Base-by-base conservation (phyloP, 1,140 invertebrate species). In the Meloidogyne hapla region DNA sequence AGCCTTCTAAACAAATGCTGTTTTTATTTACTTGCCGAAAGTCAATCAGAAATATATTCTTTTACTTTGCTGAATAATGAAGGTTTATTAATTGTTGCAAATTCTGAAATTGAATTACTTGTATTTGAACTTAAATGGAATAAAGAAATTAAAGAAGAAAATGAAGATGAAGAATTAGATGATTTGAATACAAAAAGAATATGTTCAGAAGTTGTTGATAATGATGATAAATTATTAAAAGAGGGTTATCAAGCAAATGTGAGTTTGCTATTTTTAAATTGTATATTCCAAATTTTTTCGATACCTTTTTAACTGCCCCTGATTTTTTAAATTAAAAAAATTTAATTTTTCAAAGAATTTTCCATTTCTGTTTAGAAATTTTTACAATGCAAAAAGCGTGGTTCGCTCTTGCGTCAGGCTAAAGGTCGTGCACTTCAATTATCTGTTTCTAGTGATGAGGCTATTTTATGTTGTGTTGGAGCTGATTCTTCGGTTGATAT, bases 1-100 rank as follows among this genome's bases (percentile, higher is more conserved):
- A 94, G 98, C 89, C 88, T 98, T 71, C 92, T 93, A 78, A 96
- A 93, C 26, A 92, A 95, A 83, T 93, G 95, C 85, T 98, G 96
- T 88, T 98, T 98, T 83, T 93, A 94, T 87, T 99, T 96, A 10
- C 88, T 99, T 23, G 88, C 90, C 63, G 89, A 88, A 61, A 90
- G 90, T 81, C 81, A 88, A 65, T 89, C 87, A 77, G 91, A 91
- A 87, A 61, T 98, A 33, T 96, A 94, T 92, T 91, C 91, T 77
- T 91, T 95, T 82, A 90, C 91, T n/a, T 87, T 98, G 38, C 63
- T 87, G 18, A 73, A 79, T 26, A 26, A 79, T 28, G 85, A 88
- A 61, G 71, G 67, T 1, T 92, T 93, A 84, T 89, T 98, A 76
- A 90, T 98, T 25, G 93, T 93, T 56, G 95, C 94, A 13, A 92